Percentiles rank a stretch among this genome's conserved stretches.
These are phyloP conservation scores for Rhinoderma darwinii DNA, from an alignment of 2,113 vertebrate genomes.

Conservation along the genomic window DNA sequence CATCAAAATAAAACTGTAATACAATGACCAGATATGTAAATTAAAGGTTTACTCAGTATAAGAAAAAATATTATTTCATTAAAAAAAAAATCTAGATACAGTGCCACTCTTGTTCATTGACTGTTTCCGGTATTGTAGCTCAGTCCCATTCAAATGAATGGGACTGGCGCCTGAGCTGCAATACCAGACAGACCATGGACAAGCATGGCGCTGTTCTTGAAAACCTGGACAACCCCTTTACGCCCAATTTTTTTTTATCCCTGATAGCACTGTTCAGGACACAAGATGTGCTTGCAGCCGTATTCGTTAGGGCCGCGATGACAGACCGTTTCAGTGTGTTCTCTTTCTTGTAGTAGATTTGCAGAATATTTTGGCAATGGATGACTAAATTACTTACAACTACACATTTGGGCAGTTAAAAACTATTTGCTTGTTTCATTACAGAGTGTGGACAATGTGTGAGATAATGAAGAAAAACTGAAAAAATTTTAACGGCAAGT, in stretches of 20 bases:
- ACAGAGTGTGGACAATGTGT: conserved; percentile 18
- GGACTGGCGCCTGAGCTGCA: background rate
- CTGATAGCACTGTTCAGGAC: background rate
- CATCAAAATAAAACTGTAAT: background rate
- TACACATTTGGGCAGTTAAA: conserved; percentile 8
- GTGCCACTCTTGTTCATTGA: background rate
- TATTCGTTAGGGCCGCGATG: background rate
- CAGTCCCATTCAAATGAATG: background rate
- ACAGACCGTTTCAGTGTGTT: conserved; percentile 25
- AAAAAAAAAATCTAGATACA: background rate
- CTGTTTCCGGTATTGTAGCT: background rate
- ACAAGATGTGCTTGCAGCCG: conserved; percentile 26
- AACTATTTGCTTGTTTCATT: background rate
- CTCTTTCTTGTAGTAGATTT: conserved; percentile 4
- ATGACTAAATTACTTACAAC: conserved; percentile 40
- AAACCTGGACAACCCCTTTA: background rate
- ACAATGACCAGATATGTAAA: background rate
- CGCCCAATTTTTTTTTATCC: background rate
- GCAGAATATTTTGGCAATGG: conserved; percentile 25
- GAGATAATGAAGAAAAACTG: background rate
- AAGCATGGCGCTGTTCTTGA: too few relatives aligned
- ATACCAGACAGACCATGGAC: background rate
- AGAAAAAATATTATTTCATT: too few relatives aligned
- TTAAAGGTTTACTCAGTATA: background rate
- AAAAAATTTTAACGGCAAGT: background rate